Evolutionary conservation across 2,797 vertebrate species (phyloP).

Genomic region (Platyrinchus mystaceus): DNA sequence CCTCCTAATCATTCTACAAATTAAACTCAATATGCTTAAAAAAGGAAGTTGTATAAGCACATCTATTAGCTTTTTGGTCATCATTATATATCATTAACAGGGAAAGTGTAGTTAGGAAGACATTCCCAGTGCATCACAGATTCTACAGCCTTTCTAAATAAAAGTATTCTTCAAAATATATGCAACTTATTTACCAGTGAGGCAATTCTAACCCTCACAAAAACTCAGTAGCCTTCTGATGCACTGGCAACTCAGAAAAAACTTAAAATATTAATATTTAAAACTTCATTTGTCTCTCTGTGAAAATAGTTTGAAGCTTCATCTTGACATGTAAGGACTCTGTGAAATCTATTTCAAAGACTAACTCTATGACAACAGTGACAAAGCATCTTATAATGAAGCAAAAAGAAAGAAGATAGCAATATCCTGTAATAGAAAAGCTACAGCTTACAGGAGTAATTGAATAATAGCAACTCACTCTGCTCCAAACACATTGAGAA

Average conservation of each 20-base stretch:
- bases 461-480: background rate
- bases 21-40: background rate
- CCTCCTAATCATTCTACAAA: background rate
- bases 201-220: background rate
- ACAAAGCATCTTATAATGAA: background rate
- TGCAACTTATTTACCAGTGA: background rate
- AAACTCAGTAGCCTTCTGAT: background rate
- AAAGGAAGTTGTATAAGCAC: background rate
- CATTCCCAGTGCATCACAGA: background rate
- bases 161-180: background rate
- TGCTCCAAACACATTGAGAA: background rate
- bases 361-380: background rate
- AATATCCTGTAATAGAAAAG: background rate
- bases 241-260: background rate
- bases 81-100: background rate
- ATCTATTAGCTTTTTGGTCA: background rate
- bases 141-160: background rate
- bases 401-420: background rate
- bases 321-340: background rate
- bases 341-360: slow-evolving; percentile 13
- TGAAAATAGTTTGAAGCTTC: slow-evolving; percentile 16
- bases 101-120: background rate
- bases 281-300: background rate
- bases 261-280: background rate
- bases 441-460: background rate